These are phyloP conservation scores for Gadus chalcogrammus DNA, from an alignment of 2,113 vertebrate genomes.

Conservation along the genomic window DNA sequence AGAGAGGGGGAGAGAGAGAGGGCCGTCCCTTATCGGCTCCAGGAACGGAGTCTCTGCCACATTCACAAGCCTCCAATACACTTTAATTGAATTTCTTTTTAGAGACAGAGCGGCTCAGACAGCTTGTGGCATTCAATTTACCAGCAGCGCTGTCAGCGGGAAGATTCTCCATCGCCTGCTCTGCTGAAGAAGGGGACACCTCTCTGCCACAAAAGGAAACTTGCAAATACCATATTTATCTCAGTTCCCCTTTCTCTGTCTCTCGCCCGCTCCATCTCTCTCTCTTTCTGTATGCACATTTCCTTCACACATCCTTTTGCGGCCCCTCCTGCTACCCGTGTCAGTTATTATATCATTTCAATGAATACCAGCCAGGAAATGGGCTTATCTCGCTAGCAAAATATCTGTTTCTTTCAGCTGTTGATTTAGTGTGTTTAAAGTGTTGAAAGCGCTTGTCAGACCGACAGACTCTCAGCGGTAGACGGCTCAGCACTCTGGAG, in stretches of 20 bases:
- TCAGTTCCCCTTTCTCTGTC: conserved; percentile 63
- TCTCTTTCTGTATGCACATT: conserved; percentile 8
- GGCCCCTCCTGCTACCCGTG: conserved; percentile 56
- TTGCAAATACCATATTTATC: conserved; percentile 87
- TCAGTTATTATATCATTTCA: conserved; percentile 82
- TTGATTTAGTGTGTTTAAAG: conserved; percentile 81
- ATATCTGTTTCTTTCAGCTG: conserved; percentile 76
- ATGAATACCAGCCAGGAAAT: conserved; percentile 76
- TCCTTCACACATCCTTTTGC: neutral
- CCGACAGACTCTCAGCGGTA: conserved; percentile 59
- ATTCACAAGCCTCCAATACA: conserved; percentile 99
- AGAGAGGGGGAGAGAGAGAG: neutral
- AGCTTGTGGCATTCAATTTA: conserved; percentile 96
- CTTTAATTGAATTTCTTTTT: conserved; percentile 99
- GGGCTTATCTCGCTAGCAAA: conserved; percentile 72
- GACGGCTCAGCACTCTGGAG: conserved; percentile 43
- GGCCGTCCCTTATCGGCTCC: conserved; percentile 87
- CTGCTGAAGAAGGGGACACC: conserved; percentile 73
- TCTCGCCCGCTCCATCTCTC: conserved; percentile 30
- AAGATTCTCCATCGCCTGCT: conserved; percentile 79
- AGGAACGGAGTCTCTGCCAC: conserved; percentile 89
- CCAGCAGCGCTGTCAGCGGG: conserved; percentile 80
- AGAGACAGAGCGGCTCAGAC: conserved; percentile 96
- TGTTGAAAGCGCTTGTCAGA: conserved; percentile 42
- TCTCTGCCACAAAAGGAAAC: conserved; percentile 82